Percentiles rank a stretch among this genome's conserved stretches.
phyloP scores from a whole-genome alignment of 2,888 invertebrate genomes.

The Troides oblongomaculatus region DNA sequence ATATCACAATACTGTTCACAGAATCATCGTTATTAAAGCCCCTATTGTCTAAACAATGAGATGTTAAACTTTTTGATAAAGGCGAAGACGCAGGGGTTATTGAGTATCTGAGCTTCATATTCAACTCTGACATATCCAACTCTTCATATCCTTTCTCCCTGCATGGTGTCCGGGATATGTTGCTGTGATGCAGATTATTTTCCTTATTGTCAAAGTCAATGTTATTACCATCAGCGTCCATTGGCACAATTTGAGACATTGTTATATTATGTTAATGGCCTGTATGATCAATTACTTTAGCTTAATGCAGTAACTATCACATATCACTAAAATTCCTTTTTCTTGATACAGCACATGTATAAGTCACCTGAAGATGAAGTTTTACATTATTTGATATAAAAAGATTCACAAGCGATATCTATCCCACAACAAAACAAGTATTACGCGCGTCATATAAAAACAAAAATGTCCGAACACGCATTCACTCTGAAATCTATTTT shows the following conservation, averaged over 20 bases:
- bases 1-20: conserved; percentile 38
- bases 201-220: conserved; percentile 73
- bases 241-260: conserved; percentile 70
- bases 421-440: conserved; percentile 55
- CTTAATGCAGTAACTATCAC: neutral
- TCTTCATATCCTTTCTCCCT: conserved; percentile 72
- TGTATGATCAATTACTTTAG: neutral
- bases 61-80: conserved; percentile 68
- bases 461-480: conserved; percentile 73
- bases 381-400: conserved; percentile 66
- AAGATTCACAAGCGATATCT: conserved; percentile 73
- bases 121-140: conserved; percentile 67
- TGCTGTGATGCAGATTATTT: conserved; percentile 61
- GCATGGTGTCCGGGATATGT: conserved; percentile 55
- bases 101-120: conserved; percentile 71
- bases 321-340: conserved; percentile 5
- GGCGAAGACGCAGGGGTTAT: conserved; percentile 66
- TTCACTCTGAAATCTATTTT: conserved; percentile 74
- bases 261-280: conserved; percentile 26
- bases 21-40: conserved; percentile 46
- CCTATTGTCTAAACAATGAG: conserved; percentile 50
- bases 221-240: conserved; percentile 64
- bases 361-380: conserved; percentile 59
- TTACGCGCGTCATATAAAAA: conserved; percentile 75
- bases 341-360: conserved; percentile 46